Base-by-base conservation (phyloP, 2,113 vertebrate species). In the Eptesicus fuscus region DNA sequence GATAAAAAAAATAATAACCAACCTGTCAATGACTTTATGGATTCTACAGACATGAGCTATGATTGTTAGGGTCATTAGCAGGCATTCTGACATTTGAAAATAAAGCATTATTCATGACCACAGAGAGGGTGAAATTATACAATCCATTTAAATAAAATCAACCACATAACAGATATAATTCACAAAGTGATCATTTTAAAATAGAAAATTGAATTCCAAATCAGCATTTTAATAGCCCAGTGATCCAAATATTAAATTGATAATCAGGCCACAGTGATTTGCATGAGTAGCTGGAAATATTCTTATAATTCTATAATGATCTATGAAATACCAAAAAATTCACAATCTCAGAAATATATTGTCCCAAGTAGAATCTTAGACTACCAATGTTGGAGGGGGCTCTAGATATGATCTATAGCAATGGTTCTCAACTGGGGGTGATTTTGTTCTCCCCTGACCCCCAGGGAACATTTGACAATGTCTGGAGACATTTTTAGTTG, bases 241-340 rank as follows among this genome's bases (percentile, higher is more conserved):
- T 93, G 96, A 96, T 97, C 91, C 94, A 97, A 94, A 94, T 88
- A 96, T 93, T 95, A 97, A 96, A 85, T 90, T 94, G 95, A 96
- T 97, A 95, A 97, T 95, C 94, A 95, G 96, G 93, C 69, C 88
- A 86, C n/a, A 89, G 93, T 79, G 69, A 95, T 95, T 95, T 93
- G n/a, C 71, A 71, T 61, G 82, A 93, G 30, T 47, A 85, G 92
- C 22, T 79, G 80, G 73, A 87, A 90, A 85, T 67, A 92, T 65
- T 90, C 82, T 77, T 85, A 35, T 70, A 96, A 95, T 90, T 88
- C 88, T 83, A 30, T 83, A 94, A 80, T 67, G 9, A 20, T 90
- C 84, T 96, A 65, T 35, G 32, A 91, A 92, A 95, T 83, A 67
- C 7, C 88, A 88, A 37, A 78, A 93, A 96, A 95, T 49, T 90